These are phyloP conservation scores for Poeciliopsis retropinna DNA, from an alignment of 2,113 vertebrate genomes.

Conservation along the genomic window DNA sequence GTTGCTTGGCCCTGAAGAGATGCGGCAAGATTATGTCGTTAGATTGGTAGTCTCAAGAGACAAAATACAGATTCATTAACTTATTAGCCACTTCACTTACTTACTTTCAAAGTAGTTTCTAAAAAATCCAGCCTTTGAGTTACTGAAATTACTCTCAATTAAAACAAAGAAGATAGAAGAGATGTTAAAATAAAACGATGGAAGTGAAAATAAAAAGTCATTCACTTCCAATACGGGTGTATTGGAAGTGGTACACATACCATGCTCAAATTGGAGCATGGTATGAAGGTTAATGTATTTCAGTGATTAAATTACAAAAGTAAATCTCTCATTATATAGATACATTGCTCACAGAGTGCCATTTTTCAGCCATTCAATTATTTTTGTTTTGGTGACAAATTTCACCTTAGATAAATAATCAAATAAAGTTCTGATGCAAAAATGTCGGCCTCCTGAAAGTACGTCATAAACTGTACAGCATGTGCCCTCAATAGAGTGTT, in stretches of 20 bases:
- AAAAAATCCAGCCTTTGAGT: conserved; percentile 5
- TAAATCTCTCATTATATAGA: not conserved
- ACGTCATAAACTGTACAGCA: not conserved
- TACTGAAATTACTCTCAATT: not conserved
- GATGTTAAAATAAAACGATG: not conserved
- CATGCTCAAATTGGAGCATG: not conserved
- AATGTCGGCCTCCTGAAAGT: not conserved
- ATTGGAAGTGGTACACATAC: no score
- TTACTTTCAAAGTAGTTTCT: conserved; percentile 23
- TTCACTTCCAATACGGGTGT: not conserved
- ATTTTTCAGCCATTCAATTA: not conserved
- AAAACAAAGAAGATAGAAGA: not conserved
- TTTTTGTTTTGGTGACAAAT: not conserved
- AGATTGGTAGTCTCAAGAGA: conserved; percentile 16
- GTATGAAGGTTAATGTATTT: not conserved
- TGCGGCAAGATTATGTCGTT: conserved; percentile 17
- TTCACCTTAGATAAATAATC: not conserved
- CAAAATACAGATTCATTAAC: conserved; percentile 9
- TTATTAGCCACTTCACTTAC: conserved; percentile 4
- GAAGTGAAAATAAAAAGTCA: not conserved
- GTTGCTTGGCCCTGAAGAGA: conserved; percentile 9
- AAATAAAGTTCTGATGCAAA: not conserved
- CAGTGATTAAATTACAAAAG: not conserved
- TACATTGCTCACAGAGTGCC: not conserved
- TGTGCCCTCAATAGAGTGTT: not conserved